Percentiles rank a stretch among this genome's conserved stretches.
Evolutionary conservation across 1,140 invertebrate species (phyloP).

Genomic region (Anthonomus grandis): DNA sequence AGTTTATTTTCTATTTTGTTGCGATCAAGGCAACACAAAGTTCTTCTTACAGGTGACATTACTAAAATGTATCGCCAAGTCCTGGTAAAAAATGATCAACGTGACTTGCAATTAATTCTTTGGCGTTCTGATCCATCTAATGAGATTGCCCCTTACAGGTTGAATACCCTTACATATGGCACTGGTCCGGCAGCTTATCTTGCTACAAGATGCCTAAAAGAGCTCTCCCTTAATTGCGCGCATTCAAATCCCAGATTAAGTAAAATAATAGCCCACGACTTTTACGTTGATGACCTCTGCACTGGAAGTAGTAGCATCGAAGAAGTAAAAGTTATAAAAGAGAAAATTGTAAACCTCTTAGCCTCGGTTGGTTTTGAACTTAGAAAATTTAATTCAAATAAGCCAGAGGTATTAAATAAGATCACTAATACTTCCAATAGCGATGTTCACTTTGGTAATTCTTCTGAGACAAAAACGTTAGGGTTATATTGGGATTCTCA

Average conservation of each 20-base stretch:
- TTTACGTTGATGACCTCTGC: slow-evolving; percentile 37
- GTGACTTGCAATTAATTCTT: slow-evolving; percentile 35
- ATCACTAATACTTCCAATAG: background rate
- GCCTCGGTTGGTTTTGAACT: slow-evolving; percentile 12
- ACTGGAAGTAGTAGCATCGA: slow-evolving; percentile 21
- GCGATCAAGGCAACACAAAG: too few species aligned
- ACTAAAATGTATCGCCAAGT: too few species aligned
- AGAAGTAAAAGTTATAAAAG: background rate
- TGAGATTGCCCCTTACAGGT: slow-evolving; percentile 32
- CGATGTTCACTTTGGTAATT: background rate
- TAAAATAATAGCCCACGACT: slow-evolving; percentile 12
- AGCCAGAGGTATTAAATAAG: background rate
- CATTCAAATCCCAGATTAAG: background rate
- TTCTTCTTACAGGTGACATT: too few species aligned
- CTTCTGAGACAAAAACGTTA: slow-evolving; percentile 1
- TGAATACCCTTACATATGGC: slow-evolving; percentile 37
- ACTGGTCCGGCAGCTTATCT: slow-evolving; percentile 26
- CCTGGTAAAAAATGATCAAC: too few species aligned
- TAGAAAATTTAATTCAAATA: slow-evolving; percentile 22
- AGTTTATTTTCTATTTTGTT: too few species aligned
- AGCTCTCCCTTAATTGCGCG: slow-evolving; percentile 22
- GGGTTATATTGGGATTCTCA: slow-evolving; percentile 4
- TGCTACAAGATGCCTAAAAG: slow-evolving; percentile 27
- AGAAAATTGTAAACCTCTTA: slow-evolving; percentile 12
- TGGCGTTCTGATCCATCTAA: slow-evolving; percentile 22